These are phyloP conservation scores for Zaprionus camerounensis DNA, from an alignment of 1,140 invertebrate genomes.

Conservation along the genomic window DNA sequence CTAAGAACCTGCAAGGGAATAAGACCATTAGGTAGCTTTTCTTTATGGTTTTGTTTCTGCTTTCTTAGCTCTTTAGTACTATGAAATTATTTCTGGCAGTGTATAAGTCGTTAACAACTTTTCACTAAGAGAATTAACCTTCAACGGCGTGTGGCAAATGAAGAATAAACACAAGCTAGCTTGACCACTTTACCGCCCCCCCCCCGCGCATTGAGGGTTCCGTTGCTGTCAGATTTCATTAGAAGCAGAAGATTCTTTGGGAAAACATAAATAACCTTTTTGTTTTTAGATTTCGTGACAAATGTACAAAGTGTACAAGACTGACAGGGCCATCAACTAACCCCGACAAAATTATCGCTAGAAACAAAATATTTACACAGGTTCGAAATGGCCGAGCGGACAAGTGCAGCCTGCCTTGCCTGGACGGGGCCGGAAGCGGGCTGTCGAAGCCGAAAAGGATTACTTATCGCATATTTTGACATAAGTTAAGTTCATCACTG, in stretches of 20 bases:
- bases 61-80: too few species aligned
- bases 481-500: conserved; percentile 84
- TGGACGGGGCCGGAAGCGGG: conserved; percentile 45
- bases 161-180: conserved; percentile 60
- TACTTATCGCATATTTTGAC: conserved; percentile 84
- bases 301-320: conserved; percentile 62
- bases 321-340: conserved; percentile 52
- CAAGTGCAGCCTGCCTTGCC: conserved; percentile 32
- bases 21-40: too few species aligned
- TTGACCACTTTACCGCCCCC: conserved; percentile 52
- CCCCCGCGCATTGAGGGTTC: conserved; percentile 15
- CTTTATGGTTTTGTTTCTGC: not conserved
- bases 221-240: conserved; percentile 70
- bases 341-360: conserved; percentile 62
- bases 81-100: not conserved
- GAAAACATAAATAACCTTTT: conserved; percentile 73
- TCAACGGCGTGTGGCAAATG: conserved; percentile 38
- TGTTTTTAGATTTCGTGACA: conserved; percentile 80
- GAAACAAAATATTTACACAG: conserved; percentile 78
- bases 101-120: conserved; percentile 9
- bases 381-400: conserved; percentile 20
- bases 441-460: conserved; percentile 75
- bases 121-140: not conserved
- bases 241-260: conserved; percentile 43
- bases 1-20: too few species aligned